Evolutionary conservation across 2,113 vertebrate species (phyloP).

Genomic region (Malurus alboscapulatus): DNA sequence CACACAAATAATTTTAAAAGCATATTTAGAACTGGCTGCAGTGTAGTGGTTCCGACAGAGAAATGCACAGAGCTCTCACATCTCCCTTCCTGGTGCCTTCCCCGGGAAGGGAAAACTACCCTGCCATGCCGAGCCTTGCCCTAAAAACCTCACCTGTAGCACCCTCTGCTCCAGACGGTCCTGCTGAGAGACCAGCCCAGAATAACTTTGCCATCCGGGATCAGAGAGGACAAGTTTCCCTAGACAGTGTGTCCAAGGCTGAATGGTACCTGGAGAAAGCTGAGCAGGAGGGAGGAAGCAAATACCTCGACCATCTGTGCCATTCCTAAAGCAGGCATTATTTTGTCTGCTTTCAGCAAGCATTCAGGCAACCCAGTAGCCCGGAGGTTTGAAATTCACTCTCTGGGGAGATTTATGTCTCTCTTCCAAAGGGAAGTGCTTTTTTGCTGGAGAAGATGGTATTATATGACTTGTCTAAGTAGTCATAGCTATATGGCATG

Average conservation of each 20-base stretch:
- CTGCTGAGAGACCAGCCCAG: neutral
- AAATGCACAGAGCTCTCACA: neutral
- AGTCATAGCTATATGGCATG: rapidly evolving
- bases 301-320: rapidly evolving
- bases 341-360: neutral
- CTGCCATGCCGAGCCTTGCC: rapidly evolving
- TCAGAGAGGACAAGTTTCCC: rapidly evolving
- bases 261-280: neutral
- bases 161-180: neutral
- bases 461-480: neutral
- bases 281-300: neutral
- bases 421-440: neutral
- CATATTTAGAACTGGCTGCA: neutral
- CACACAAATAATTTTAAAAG: neutral
- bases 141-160: neutral
- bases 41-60: neutral
- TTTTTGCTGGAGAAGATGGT: neutral
- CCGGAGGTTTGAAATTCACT: neutral
- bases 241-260: neutral
- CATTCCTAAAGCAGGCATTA: neutral
- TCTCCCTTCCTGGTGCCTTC: neutral
- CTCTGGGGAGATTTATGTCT: neutral
- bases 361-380: neutral
- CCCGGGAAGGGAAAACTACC: neutral
- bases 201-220: rapidly evolving